Percentiles rank a stretch among this genome's conserved stretches.
These are phyloP conservation scores for Xestoiulus laeticollis DNA, from an alignment of 2,888 invertebrate species.

Conservation along the genomic window DNA sequence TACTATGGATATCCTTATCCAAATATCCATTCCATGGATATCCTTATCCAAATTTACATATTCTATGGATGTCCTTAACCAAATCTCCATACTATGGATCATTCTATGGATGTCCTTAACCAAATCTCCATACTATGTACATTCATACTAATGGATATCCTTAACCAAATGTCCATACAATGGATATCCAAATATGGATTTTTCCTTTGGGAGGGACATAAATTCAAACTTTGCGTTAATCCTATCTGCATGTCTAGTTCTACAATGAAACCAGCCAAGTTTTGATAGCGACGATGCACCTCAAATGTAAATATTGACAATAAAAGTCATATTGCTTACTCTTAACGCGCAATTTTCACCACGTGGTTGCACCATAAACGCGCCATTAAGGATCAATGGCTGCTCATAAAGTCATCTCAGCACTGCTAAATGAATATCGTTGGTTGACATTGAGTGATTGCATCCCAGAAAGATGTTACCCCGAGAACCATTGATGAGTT, in stretches of 20 bases:
- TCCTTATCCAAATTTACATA: no score
- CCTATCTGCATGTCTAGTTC: neutral
- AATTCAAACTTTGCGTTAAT: neutral
- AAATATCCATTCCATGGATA: no score
- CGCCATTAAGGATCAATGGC: neutral
- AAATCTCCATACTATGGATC: no score
- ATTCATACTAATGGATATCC: no score
- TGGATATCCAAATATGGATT: no score
- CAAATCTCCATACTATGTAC: no score
- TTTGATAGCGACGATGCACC: neutral
- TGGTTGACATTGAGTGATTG: neutral
- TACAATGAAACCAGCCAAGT: neutral
- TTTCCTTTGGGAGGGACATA: no score
- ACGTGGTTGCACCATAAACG: neutral
- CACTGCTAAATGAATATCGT: neutral
- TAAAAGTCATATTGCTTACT: neutral
- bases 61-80: no score
- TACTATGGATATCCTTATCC: no score
- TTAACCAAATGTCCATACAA: no score
- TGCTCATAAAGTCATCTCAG: neutral
- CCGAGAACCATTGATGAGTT: neutral
- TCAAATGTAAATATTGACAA: slow-evolving; percentile 3
- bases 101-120: no score
- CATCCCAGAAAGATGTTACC: neutral
- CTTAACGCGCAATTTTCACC: neutral